Conservation (phyloP, 2,888 invertebrate genomes). For the Steinernema hermaphroditum region DNA sequence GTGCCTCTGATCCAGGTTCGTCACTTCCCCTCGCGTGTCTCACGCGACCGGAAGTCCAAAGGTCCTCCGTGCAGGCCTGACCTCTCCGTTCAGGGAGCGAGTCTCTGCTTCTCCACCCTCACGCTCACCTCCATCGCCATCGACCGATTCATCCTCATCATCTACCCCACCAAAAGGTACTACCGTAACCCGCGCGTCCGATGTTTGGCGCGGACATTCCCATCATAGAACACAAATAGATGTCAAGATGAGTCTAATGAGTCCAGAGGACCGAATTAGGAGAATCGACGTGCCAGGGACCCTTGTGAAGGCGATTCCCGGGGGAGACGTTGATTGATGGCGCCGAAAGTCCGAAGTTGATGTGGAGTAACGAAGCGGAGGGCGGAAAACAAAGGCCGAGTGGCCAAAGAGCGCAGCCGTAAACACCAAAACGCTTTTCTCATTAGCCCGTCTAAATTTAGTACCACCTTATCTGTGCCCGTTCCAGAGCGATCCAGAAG, state of each 20-base stretch:
- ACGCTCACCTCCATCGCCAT: conserved; percentile 95
- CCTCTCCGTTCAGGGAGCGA: conserved; percentile 75
- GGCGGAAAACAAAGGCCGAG: too few relatives aligned
- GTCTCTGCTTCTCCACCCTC: conserved; percentile 93
- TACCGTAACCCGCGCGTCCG: neutral
- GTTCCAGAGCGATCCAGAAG: conserved; percentile 57
- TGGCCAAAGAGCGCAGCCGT: too few relatives aligned
- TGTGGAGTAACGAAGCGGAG: neutral
- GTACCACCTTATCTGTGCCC: too few relatives aligned
- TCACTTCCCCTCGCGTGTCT: neutral
- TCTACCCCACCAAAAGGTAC: conserved; percentile 60
- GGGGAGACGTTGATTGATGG: neutral
- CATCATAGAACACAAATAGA: neutral
- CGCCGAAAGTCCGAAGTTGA: neutral
- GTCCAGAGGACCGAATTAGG: too few relatives aligned
- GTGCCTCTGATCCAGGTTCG: conserved; percentile 83
- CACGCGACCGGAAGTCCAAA: conserved; percentile 7
- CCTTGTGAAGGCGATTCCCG: neutral
- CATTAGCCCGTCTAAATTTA: too few relatives aligned
- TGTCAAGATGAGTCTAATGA: neutral
- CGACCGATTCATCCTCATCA: conserved; percentile 75
- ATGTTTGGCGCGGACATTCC: neutral
- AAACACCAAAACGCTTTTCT: too few relatives aligned
- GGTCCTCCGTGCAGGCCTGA: too few relatives aligned
- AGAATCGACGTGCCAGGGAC: neutral